These are phyloP conservation scores for Dendrolimus houi DNA, from an alignment of 2,888 invertebrate genomes.

Conservation along the genomic window DNA sequence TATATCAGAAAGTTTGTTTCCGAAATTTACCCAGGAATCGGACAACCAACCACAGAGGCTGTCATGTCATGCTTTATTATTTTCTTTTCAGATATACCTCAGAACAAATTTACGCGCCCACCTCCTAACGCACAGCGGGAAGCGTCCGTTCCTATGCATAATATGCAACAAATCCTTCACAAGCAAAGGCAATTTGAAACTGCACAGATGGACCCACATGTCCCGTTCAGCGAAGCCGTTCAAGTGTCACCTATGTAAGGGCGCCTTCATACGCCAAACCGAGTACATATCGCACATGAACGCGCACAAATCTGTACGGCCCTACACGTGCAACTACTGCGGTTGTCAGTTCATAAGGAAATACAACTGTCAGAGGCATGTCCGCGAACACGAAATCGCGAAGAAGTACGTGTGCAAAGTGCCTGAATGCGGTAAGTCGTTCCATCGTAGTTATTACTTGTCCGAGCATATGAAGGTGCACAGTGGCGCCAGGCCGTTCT, in stretches of 20 bases:
- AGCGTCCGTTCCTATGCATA: conserved; percentile 85
- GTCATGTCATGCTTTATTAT: too few relatives aligned
- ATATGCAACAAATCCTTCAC: conserved; percentile 91
- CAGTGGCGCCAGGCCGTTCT: conserved; percentile 86
- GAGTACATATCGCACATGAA: conserved; percentile 91
- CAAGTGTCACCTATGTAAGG: conserved; percentile 89
- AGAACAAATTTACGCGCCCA: conserved; percentile 88
- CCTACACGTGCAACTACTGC: conserved; percentile 93
- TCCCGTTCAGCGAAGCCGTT: conserved; percentile 89
- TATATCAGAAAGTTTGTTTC: too few relatives aligned
- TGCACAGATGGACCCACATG: conserved; percentile 93
- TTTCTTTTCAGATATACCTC: conserved; percentile 78
- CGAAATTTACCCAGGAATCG: too few relatives aligned
- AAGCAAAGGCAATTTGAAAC: conserved; percentile 92
- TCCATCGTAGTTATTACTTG: conserved; percentile 91
- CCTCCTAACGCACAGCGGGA: conserved; percentile 85
- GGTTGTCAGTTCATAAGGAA: conserved; percentile 92
- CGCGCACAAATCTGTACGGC: conserved; percentile 88
- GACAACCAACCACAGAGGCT: too few relatives aligned
- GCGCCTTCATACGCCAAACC: conserved; percentile 88
- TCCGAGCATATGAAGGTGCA: conserved; percentile 92
- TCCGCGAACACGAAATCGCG: conserved; percentile 86
- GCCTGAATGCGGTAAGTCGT: conserved; percentile 86
- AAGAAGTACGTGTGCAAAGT: conserved; percentile 86
- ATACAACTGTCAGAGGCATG: conserved; percentile 91